Evolutionary conservation across 2,113 vertebrate genomes (phyloP).

Genomic region (Ondatra zibethicus): DNA sequence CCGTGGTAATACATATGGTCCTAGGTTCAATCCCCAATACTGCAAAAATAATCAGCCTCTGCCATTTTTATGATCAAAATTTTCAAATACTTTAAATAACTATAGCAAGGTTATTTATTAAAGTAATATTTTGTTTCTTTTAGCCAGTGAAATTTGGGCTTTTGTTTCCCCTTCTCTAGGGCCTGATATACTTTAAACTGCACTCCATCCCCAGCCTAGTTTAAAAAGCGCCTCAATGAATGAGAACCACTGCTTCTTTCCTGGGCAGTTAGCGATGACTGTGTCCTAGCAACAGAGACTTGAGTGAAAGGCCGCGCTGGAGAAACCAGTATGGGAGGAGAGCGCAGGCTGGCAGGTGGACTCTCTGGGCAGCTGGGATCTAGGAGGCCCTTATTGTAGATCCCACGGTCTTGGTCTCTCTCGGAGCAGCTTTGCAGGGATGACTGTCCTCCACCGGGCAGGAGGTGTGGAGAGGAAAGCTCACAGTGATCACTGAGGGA

Average conservation of each 20-base stretch:
- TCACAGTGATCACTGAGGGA: not conserved
- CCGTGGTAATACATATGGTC: not conserved
- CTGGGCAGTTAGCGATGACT: not conserved
- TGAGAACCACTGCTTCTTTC: not conserved
- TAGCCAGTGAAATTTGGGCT: not conserved
- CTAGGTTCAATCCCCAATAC: not conserved
- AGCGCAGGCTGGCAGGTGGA: rapidly evolving
- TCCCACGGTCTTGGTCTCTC: too few species aligned
- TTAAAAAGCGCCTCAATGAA: not conserved
- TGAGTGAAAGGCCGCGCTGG: not conserved
- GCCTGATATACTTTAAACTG: too few species aligned
- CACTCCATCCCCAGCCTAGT: not conserved
- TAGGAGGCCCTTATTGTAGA: too few species aligned
- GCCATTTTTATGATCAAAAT: not conserved
- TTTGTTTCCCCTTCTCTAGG: not conserved
- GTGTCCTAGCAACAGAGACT: not conserved
- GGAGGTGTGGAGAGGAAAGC: not conserved
- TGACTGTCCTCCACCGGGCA: not conserved
- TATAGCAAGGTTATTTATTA: not conserved
- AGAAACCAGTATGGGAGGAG: not conserved
- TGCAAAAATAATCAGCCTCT: not conserved
- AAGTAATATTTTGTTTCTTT: not conserved
- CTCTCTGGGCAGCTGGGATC: not conserved
- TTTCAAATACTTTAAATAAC: constrained; percentile 29
- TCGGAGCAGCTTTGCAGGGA: not conserved